phyloP scores from a whole-genome alignment of 2,797 vertebrate genomes.

The Megalops cyprinoides region DNA sequence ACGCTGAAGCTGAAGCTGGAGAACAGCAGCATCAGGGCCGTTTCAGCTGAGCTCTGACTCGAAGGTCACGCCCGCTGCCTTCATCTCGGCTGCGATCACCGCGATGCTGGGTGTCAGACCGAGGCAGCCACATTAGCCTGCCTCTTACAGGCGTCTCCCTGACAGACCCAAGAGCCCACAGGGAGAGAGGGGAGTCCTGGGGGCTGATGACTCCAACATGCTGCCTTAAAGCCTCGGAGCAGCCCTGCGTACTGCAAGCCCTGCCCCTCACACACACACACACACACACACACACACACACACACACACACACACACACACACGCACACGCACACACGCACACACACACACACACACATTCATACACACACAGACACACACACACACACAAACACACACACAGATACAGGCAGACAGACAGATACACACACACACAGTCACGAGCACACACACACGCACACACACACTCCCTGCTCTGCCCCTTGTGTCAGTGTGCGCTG shows the following conservation, averaged over 20 bases:
- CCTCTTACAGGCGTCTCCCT: too few relatives aligned
- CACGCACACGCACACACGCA: neutral
- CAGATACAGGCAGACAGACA: constrained; percentile 28
- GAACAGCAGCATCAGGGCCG: too few relatives aligned
- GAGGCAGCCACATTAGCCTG: too few relatives aligned
- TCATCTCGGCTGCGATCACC: neutral
- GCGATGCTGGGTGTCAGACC: too few relatives aligned
- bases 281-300: neutral
- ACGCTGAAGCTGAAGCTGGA: too few relatives aligned
- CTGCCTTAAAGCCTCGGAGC: neutral
- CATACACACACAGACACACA: neutral
- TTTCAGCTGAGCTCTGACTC: too few relatives aligned
- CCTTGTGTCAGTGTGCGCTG: neutral
- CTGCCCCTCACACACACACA: constrained; percentile 25
- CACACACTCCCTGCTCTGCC: neutral
- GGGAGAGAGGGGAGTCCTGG: too few relatives aligned
- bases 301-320: too few relatives aligned
- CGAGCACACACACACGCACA: neutral
- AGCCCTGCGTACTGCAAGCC: too few relatives aligned
- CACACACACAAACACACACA: neutral
- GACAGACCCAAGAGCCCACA: too few relatives aligned
- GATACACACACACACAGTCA: constrained; percentile 25
- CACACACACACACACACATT: neutral
- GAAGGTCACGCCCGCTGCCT: neutral
- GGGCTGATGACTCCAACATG: neutral